Percentiles rank a stretch among this genome's conserved stretches.
phyloP scores from a whole-genome alignment of 2,113 vertebrate species.

The Cisticola juncidis region DNA sequence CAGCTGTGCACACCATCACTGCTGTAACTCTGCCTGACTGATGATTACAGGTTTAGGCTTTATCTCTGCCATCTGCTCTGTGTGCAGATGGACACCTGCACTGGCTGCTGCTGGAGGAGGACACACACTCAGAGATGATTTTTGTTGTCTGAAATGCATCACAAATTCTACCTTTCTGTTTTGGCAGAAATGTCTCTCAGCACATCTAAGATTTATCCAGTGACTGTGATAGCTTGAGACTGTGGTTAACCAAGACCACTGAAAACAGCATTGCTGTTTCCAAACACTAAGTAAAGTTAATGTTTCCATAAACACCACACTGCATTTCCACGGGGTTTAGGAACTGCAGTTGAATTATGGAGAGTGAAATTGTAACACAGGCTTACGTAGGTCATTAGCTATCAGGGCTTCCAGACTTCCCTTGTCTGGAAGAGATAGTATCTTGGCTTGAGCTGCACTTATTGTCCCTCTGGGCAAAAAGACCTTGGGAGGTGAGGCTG shows the following conservation, averaged over 20 bases:
- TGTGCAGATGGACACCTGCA: slow-evolving; percentile 2
- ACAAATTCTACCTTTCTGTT: neutral
- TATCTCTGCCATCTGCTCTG: neutral
- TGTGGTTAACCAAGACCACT: neutral
- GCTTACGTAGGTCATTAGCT: slow-evolving; percentile 42
- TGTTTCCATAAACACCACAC: slow-evolving; percentile 18
- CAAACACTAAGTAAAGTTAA: neutral
- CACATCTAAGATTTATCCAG: neutral
- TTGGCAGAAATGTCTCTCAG: neutral
- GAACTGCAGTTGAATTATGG: neutral
- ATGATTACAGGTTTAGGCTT: neutral
- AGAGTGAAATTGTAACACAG: slow-evolving; percentile 1
- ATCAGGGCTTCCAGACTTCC: slow-evolving; percentile 59
- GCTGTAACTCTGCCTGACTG: neutral
- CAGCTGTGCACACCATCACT: neutral
- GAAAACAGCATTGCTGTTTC: neutral
- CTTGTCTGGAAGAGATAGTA: slow-evolving; percentile 49
- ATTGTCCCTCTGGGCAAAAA: slow-evolving; percentile 54
- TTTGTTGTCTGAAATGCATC: neutral
- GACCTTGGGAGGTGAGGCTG: slow-evolving; percentile 3
- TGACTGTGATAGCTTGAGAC: neutral
- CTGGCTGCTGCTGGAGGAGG: neutral
- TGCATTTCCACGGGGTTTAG: neutral
- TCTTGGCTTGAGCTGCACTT: slow-evolving; percentile 43
- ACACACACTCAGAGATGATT: neutral